Base-by-base conservation (phyloP, 1,140 invertebrate species). In the Conus ventricosus region DNA sequence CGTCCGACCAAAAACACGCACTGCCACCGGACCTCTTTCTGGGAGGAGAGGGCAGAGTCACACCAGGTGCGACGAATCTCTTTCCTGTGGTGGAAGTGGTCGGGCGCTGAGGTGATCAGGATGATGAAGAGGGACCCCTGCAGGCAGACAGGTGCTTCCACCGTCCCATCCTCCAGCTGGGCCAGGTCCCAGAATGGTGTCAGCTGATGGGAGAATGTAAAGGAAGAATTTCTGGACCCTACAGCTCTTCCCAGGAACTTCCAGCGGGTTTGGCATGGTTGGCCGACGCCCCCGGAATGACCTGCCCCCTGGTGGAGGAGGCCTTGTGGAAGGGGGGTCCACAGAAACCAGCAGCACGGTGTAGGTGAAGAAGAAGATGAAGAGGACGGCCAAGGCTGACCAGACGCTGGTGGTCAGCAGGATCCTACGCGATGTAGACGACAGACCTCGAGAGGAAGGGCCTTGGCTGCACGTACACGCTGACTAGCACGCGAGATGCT, bases 1-100 rank as follows among this genome's bases (percentile, higher is more conserved):
- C 84, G 55, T 71, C 93, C 93, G 25, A 94, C 87, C 54, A 94
- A 85, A 91, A 94, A 94, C 25, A 94, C 87, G 91, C 92, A 93
- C 83, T 92, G 90, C 92, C 92, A 94, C 8, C 87, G 27, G 85
- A 88, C 83, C 4, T 23, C 11, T 23, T 86, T 57, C 76, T 88
- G 80, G n/a, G 84, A 55, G 71, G 90, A 89, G 5, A 75, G 60
- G 51, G 78, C 27, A 75, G 90, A 90, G 80, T 91, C 88, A 80
- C 93, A 93, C 93, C 93, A 94, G 4, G 91, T 90, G 15, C 92
- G 89, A 39, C 93, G 86, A 54, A 94, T 93, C 23, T 87, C 88
- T 27, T 86, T 54, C 60, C 93, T 83, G 57, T 89, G 89, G 54
- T 91, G 88, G 84, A 88, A 84, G 88, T 93, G 88, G 51, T 91